phyloP scores from a whole-genome alignment of 1,140 invertebrate genomes.

The Halictus rubicundus region DNA sequence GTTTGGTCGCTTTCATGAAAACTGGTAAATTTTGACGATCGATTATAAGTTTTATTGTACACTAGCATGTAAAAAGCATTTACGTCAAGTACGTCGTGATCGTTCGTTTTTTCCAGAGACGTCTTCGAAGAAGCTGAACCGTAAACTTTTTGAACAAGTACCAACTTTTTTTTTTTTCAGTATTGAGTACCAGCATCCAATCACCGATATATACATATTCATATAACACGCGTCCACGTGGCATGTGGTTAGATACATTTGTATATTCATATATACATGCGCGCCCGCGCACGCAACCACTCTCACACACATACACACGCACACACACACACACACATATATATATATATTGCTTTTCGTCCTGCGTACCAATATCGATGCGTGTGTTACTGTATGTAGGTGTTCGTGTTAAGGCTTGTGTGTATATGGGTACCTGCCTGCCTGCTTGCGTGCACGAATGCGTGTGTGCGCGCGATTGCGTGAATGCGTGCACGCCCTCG shows the following conservation, averaged over 20 bases:
- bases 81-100: constrained; percentile 71
- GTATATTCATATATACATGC: neutral
- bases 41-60: constrained; percentile 65
- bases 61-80: constrained; percentile 72
- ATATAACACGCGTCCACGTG: neutral
- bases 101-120: constrained; percentile 44
- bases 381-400: too few species aligned
- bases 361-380: too few species aligned
- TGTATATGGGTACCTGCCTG: too few species aligned
- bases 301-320: too few species aligned
- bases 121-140: constrained; percentile 65
- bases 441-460: too few species aligned
- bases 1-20: constrained; percentile 56
- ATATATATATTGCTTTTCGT: too few species aligned
- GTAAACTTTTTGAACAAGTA: constrained; percentile 48
- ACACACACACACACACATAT: neutral
- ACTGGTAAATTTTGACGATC: constrained; percentile 56
- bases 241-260: neutral
- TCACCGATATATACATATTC: constrained; percentile 29
- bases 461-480: too few species aligned
- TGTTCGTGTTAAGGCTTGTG: too few species aligned
- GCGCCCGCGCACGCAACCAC: neutral
- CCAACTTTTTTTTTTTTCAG: neutral
- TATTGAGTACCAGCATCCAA: constrained; percentile 62
- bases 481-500: neutral